Percentiles rank a stretch among this genome's conserved stretches.
Conservation (phyloP, 2,113 vertebrate genomes). For the Xyliphius kryptos region DNA sequence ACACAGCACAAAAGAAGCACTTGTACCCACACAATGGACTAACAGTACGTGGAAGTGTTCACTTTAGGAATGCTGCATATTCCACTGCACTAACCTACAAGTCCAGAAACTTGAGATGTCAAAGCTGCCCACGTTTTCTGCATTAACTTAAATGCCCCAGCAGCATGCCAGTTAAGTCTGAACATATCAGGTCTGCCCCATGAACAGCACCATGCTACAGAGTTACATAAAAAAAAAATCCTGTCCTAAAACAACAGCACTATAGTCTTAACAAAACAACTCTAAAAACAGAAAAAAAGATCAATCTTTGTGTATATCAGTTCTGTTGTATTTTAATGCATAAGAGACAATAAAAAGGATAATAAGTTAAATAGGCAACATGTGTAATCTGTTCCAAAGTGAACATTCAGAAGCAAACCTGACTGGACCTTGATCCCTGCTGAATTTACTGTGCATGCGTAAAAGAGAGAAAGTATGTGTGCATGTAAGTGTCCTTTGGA, state of each 20-base stretch:
- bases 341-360: background rate
- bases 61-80: constrained; percentile 24
- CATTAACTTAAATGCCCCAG: constrained; percentile 34
- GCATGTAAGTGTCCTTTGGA: constrained; percentile 35
- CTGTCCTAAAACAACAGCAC: background rate
- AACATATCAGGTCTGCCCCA: constrained; percentile 11
- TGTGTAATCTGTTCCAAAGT: constrained; percentile 33
- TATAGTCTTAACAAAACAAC: background rate
- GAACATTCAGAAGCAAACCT: constrained; percentile 36
- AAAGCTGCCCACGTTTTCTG: constrained; percentile 30
- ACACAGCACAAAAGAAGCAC: constrained; percentile 17
- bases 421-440: constrained; percentile 45
- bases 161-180: constrained; percentile 17
- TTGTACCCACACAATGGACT: constrained; percentile 22
- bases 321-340: constrained; percentile 5
- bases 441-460: constrained; percentile 29
- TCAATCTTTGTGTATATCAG: background rate
- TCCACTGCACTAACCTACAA: constrained; percentile 10
- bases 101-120: constrained; percentile 23
- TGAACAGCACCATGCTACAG: constrained; percentile 1
- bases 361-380: constrained; percentile 1
- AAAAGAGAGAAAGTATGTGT: constrained; percentile 15
- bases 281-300: background rate
- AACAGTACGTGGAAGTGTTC: constrained; percentile 17
- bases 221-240: background rate